These are phyloP conservation scores for Pinctada fucata DNA, from an alignment of 2,888 invertebrate species.

Conservation along the genomic window DNA sequence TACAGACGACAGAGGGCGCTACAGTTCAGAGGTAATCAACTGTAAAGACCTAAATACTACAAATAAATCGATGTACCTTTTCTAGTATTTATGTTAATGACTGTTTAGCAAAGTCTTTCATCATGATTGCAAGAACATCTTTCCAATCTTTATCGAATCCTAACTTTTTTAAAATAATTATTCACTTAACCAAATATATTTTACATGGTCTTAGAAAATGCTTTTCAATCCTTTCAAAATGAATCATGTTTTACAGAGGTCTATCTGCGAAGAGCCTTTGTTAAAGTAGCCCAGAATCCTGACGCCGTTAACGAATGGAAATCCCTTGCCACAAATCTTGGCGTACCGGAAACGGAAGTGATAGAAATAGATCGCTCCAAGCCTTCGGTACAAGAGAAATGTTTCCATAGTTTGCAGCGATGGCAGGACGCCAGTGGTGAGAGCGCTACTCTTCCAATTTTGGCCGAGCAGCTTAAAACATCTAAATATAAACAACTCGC, in stretches of 20 bases:
- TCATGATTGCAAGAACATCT: too few species aligned
- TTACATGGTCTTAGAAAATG: too few species aligned
- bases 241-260: slow-evolving; percentile 38
- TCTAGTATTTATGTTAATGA: too few species aligned
- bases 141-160: too few species aligned
- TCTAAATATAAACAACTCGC: slow-evolving; percentile 54
- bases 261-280: slow-evolving; percentile 62
- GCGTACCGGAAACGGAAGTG: slow-evolving; percentile 60
- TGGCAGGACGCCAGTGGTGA: slow-evolving; percentile 61
- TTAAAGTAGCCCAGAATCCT: slow-evolving; percentile 63
- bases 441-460: slow-evolving; percentile 49
- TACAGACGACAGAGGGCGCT: slow-evolving; percentile 54
- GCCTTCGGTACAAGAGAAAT: slow-evolving; percentile 62
- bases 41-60: too few species aligned
- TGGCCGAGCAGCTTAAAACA: slow-evolving; percentile 51
- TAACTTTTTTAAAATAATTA: too few species aligned
- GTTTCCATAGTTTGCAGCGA: slow-evolving; percentile 57
- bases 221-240: too few species aligned
- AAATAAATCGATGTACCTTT: too few species aligned
- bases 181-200: too few species aligned
- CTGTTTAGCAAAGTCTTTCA: too few species aligned
- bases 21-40: slow-evolving; percentile 56
- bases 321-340: slow-evolving; percentile 59
- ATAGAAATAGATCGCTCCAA: slow-evolving; percentile 54
- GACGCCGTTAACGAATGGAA: slow-evolving; percentile 64